Evolutionary conservation across 2,888 invertebrate genomes (phyloP).

Genomic region (Pomacea canaliculata): DNA sequence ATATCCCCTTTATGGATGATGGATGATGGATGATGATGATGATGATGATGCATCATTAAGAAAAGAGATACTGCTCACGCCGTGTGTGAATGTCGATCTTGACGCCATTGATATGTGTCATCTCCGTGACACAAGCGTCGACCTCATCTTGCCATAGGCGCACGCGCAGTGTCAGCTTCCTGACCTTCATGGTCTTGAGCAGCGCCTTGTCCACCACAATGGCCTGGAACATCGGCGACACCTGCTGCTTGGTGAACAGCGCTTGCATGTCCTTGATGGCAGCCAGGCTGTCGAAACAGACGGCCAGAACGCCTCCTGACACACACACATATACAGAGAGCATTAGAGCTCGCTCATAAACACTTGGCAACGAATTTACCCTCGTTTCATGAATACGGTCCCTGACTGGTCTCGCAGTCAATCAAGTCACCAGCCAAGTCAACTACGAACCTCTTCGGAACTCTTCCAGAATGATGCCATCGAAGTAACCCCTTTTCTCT

Average conservation of each 20-base stretch:
- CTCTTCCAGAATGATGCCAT: constrained; percentile 53
- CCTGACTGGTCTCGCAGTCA: no score
- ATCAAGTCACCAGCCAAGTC: no score
- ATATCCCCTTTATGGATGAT: no score
- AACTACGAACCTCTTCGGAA: constrained; percentile 48
- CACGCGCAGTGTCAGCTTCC: constrained; percentile 45
- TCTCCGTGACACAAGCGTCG: constrained; percentile 46
- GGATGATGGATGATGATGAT: no score
- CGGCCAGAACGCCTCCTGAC: constrained; percentile 40
- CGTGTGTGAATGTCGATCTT: background rate
- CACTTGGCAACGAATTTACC: background rate
- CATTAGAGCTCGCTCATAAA: background rate
- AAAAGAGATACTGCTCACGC: background rate
- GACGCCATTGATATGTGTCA: constrained; percentile 18
- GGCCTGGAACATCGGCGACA: constrained; percentile 46
- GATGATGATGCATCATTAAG: no score
- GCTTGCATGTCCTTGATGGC: constrained; percentile 49
- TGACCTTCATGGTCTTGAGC: constrained; percentile 40
- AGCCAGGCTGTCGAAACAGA: constrained; percentile 48
- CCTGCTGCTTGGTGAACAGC: constrained; percentile 40
- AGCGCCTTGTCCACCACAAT: constrained; percentile 45
- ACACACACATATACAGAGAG: constrained; percentile 11
- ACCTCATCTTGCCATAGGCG: constrained; percentile 59
- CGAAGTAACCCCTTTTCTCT: constrained; percentile 42
- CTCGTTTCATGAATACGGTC: no score